Evolutionary conservation across 2,113 vertebrate genomes (phyloP).

Genomic region (Oxyruncus cristatus): DNA sequence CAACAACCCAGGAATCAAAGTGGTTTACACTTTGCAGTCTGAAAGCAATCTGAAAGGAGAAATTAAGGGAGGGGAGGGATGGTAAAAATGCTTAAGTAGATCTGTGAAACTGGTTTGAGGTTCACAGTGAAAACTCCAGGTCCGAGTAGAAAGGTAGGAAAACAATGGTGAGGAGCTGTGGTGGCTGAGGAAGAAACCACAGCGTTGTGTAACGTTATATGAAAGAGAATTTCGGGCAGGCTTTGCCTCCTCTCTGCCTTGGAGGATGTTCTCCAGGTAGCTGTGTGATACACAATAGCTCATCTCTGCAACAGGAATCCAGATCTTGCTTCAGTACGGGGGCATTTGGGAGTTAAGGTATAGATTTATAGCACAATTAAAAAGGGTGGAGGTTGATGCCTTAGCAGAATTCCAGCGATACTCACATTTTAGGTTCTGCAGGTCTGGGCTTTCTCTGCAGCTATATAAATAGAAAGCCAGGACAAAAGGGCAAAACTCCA

Average conservation of each 20-base stretch:
- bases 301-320: neutral
- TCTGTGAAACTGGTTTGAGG: neutral
- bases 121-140: neutral
- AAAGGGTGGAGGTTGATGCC: neutral
- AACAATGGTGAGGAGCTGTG: neutral
- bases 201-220: neutral
- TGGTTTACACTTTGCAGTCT: constrained; percentile 10
- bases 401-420: neutral
- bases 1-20: constrained; percentile 49
- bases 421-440: neutral
- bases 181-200: neutral
- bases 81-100: constrained; percentile 11
- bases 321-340: neutral
- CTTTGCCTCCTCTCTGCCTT: neutral
- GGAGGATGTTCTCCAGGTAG: neutral
- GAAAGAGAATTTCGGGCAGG: neutral
- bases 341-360: neutral
- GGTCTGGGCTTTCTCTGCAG: neutral
- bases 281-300: neutral
- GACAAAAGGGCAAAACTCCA: too few relatives aligned
- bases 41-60: constrained; percentile 40
- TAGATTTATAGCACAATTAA: neutral
- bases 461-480: neutral
- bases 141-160: neutral
- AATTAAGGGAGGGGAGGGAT: neutral